A percentile compares a stretch with the other conserved stretches of the same genome.
Evolutionary conservation across 2,797 vertebrate species (phyloP).

Genomic region (Sebastes kiyomatsui): DNA sequence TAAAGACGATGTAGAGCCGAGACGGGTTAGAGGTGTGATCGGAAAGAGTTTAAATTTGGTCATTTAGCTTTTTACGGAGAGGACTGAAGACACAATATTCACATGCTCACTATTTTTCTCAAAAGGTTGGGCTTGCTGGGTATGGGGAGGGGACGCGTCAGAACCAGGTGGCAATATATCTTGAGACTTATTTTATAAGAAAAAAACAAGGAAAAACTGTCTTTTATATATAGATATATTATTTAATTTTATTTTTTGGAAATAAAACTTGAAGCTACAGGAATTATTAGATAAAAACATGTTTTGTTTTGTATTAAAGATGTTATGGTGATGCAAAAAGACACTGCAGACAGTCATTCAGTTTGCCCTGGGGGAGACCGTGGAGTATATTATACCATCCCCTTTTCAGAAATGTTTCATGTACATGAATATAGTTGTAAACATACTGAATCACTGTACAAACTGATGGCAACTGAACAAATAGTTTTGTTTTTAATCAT

Average conservation of each 20-base stretch:
- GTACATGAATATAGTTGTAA: slow-evolving; percentile 84
- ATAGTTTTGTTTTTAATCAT: slow-evolving; percentile 74
- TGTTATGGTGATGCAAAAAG: slow-evolving; percentile 84
- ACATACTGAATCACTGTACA: slow-evolving; percentile 87
- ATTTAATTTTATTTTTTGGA: slow-evolving; percentile 89
- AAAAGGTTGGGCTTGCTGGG: slow-evolving; percentile 66
- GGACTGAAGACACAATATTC: slow-evolving; percentile 70
- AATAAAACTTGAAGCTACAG: slow-evolving; percentile 87
- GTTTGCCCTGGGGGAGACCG: slow-evolving; percentile 72
- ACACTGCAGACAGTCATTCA: slow-evolving; percentile 81
- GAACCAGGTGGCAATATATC: slow-evolving; percentile 87
- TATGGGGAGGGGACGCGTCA: slow-evolving; percentile 64
- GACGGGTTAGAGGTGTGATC: slow-evolving; percentile 41
- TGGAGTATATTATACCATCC: slow-evolving; percentile 77
- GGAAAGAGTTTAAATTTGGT: slow-evolving; percentile 66
- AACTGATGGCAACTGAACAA: slow-evolving; percentile 83
- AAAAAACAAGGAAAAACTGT: slow-evolving; percentile 82
- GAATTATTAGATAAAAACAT: slow-evolving; percentile 82
- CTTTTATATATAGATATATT: slow-evolving; percentile 88
- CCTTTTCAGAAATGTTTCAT: slow-evolving; percentile 81
- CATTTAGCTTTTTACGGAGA: slow-evolving; percentile 75
- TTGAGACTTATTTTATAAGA: slow-evolving; percentile 89
- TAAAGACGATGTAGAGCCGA: slow-evolving; percentile 37
- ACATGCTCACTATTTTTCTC: slow-evolving; percentile 76
- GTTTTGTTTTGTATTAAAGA: slow-evolving; percentile 83